These are phyloP conservation scores for Plectrocnemia conspersa DNA, from an alignment of 1,140 invertebrate genomes.

Conservation along the genomic window DNA sequence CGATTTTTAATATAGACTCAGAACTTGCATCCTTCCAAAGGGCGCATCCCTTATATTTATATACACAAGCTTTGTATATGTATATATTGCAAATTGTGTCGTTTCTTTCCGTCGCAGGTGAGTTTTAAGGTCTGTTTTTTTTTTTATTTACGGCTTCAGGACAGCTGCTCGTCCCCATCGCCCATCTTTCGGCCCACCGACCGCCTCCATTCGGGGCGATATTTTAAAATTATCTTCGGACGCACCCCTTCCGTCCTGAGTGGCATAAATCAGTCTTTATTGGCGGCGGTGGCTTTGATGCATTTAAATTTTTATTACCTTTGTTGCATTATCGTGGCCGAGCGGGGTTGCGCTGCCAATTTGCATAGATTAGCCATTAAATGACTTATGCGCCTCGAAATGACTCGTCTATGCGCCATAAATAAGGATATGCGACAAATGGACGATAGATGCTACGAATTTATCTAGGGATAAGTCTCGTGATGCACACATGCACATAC, in stretches of 20 bases:
- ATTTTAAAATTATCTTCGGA: conserved; percentile 34
- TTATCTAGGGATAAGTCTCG: too few species aligned
- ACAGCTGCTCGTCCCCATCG: conserved; percentile 18
- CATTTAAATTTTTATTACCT: conserved; percentile 37
- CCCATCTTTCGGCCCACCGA: conserved; percentile 1
- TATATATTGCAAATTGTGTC: conserved; percentile 34
- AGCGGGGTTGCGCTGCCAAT: conserved; percentile 19
- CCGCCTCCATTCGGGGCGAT: conserved; percentile 21
- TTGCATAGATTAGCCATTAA: conserved; percentile 36
- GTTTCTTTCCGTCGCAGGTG: conserved; percentile 31
- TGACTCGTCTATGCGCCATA: conserved; percentile 28
- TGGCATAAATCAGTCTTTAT: conserved; percentile 36
- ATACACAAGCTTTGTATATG: too few species aligned
- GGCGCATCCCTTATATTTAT: too few species aligned
- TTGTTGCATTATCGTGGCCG: conserved; percentile 32
- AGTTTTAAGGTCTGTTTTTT: conserved; percentile 33
- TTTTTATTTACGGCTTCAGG: conserved; percentile 27
- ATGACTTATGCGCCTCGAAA: conserved; percentile 33
- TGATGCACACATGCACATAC: too few species aligned
- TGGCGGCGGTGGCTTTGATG: conserved; percentile 28
- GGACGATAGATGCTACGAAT: conserved; percentile 2
- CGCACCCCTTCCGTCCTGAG: conserved; percentile 33
- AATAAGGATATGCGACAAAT: conserved; percentile 28
- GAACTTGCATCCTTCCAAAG: too few species aligned
- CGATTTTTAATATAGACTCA: too few species aligned